phyloP scores from a whole-genome alignment of 2,888 invertebrate species.

The Himalopsyche japonica region DNA sequence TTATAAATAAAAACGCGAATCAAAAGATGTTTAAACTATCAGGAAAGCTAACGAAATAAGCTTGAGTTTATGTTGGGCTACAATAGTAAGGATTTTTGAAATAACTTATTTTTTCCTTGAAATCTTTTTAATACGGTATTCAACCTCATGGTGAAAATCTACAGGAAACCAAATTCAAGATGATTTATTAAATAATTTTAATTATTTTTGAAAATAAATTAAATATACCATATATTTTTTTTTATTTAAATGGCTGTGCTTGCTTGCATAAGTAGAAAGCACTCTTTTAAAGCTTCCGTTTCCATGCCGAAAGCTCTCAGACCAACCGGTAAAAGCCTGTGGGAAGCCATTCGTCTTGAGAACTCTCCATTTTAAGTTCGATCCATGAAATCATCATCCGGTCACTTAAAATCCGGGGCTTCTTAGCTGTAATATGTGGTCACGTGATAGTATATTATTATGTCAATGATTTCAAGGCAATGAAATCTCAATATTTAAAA shows the following conservation, averaged over 20 bases:
- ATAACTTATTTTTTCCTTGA: no score
- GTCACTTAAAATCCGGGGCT: conserved; percentile 37
- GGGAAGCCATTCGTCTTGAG: conserved; percentile 32
- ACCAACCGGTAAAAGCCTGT: conserved; percentile 38
- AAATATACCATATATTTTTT: no score
- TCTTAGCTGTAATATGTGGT: background rate
- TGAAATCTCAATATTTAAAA: no score
- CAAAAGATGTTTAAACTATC: no score
- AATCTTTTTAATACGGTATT: no score
- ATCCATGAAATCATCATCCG: conserved; percentile 34
- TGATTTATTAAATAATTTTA: no score
- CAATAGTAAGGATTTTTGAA: no score
- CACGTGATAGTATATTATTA: background rate
- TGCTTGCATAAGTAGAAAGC: background rate
- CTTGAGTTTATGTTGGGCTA: no score
- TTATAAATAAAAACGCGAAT: no score
- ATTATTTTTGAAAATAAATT: background rate
- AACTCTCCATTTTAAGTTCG: conserved; percentile 8
- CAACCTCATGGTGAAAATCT: no score
- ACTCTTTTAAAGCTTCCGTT: conserved; percentile 22
- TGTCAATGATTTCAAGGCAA: background rate
- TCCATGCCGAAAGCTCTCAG: conserved; percentile 30
- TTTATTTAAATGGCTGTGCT: background rate
- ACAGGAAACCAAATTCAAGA: no score
- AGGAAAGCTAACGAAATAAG: no score